Percentiles rank a stretch among this genome's conserved stretches.
Conservation (phyloP, 2,797 vertebrate species). For the Hypotaenidia okinawae region DNA sequence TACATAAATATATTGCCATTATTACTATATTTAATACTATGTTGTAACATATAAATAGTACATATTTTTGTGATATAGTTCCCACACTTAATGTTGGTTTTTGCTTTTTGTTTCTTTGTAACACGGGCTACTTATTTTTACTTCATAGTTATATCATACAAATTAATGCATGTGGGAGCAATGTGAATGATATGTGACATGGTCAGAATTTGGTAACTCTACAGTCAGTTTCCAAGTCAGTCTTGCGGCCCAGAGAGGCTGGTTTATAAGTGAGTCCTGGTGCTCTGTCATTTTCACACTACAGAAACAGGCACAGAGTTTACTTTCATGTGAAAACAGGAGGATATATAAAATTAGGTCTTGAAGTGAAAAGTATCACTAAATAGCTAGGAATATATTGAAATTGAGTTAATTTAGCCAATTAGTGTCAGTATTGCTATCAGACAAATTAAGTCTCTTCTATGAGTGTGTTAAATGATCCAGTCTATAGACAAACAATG, state of each 20-base stretch:
- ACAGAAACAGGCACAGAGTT: background rate
- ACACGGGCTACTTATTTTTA: background rate
- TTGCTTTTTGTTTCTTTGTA: background rate
- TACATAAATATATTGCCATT: background rate
- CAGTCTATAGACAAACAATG: background rate
- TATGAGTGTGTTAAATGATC: background rate
- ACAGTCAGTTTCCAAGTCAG: background rate
- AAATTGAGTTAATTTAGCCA: background rate
- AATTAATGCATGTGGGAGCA: background rate
- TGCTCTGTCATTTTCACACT: background rate
- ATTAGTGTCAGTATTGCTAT: background rate
- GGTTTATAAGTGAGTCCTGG: background rate
- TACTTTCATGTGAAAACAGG: background rate
- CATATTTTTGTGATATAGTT: background rate
- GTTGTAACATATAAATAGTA: background rate
- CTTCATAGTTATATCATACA: background rate
- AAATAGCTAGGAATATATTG: background rate
- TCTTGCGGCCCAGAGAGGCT: background rate
- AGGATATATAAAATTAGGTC: background rate
- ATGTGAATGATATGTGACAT: background rate
- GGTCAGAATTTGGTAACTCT: background rate
- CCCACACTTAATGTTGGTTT: background rate
- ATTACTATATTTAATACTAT: background rate
- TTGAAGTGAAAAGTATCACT: background rate
- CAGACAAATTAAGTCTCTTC: background rate